A percentile compares a stretch with the other conserved stretches of the same genome.
Conservation (phyloP, 2,888 invertebrate genomes). For the Macrosoma leucophasiata region DNA sequence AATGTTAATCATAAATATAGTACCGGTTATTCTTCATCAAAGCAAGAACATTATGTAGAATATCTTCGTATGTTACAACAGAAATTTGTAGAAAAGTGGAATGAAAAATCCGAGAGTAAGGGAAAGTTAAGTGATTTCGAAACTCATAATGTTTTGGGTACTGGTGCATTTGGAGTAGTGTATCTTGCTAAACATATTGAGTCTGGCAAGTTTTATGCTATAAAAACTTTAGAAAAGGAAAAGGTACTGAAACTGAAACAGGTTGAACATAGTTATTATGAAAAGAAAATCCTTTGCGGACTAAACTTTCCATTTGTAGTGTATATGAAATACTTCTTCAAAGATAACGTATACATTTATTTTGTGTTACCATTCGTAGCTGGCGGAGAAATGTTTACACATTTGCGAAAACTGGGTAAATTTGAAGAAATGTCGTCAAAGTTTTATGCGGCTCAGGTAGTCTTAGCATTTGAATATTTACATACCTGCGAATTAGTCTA, state of each 20-base stretch:
- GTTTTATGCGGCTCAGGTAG: constrained; percentile 94
- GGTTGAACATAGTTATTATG: constrained; percentile 90
- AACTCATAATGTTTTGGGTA: constrained; percentile 84
- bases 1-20: no score
- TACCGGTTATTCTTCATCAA: constrained; percentile 41
- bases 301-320: constrained; percentile 93
- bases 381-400: constrained; percentile 92
- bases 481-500: constrained; percentile 91
- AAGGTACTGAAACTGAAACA: constrained; percentile 92
- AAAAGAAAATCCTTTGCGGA: constrained; percentile 90
- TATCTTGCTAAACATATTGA: constrained; percentile 79
- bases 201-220: constrained; percentile 82
- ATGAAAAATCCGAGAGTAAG: constrained; percentile 38
- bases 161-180: constrained; percentile 94
- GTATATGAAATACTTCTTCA: constrained; percentile 88
- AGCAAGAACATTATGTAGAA: constrained; percentile 51
- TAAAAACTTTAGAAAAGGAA: constrained; percentile 92
- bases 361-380: constrained; percentile 87
- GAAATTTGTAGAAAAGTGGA: constrained; percentile 62
- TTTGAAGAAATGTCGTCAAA: constrained; percentile 86
- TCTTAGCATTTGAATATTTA: constrained; percentile 92
- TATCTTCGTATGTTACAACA: constrained; percentile 51
- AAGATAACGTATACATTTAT: constrained; percentile 90
- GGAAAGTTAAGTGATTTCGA: constrained; percentile 79
- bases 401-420: constrained; percentile 78